Percentiles rank a stretch among this genome's conserved stretches.
Evolutionary conservation across 2,888 invertebrate genomes (phyloP).

Genomic region (Biston stratarius): DNA sequence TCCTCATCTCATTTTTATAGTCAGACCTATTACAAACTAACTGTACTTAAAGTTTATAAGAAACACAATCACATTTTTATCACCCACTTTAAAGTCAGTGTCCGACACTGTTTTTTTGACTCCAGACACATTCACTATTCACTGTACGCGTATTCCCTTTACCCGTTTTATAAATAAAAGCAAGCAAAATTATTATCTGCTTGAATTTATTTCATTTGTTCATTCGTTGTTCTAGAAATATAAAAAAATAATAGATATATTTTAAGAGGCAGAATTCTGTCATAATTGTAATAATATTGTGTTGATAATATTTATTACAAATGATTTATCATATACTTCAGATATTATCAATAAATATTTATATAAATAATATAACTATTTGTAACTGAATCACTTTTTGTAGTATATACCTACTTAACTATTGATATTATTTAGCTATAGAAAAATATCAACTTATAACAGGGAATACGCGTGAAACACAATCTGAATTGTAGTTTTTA

Average conservation of each 20-base stretch:
- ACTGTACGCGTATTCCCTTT: conserved; percentile 69
- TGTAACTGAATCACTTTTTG: conserved; percentile 12
- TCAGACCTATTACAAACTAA: conserved; percentile 67
- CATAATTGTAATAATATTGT: neutral
- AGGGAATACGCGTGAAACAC: conserved; percentile 56
- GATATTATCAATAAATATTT: conserved; percentile 5
- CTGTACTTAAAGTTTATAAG: conserved; percentile 78
- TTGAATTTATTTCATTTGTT: conserved; percentile 61
- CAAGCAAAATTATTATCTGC: conserved; percentile 67
- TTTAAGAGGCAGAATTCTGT: conserved; percentile 5
- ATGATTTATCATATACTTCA: neutral
- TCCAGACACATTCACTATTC: conserved; percentile 74
- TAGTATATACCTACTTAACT: conserved; percentile 4
- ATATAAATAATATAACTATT: conserved; percentile 8
- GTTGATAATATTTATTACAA: neutral
- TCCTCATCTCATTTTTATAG: conserved; percentile 50
- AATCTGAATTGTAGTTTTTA: conserved; percentile 56
- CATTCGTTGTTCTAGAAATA: conserved; percentile 23
- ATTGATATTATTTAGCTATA: conserved; percentile 27
- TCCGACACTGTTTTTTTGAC: conserved; percentile 55
- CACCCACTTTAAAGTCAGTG: conserved; percentile 71
- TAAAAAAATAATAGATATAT: conserved; percentile 1
- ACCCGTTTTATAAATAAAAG: conserved; percentile 59
- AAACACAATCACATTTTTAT: conserved; percentile 86
- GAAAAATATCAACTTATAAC: conserved; percentile 16